Conservation (phyloP, 2,797 vertebrate species). For the Hyperoplus lanceolatus region DNA sequence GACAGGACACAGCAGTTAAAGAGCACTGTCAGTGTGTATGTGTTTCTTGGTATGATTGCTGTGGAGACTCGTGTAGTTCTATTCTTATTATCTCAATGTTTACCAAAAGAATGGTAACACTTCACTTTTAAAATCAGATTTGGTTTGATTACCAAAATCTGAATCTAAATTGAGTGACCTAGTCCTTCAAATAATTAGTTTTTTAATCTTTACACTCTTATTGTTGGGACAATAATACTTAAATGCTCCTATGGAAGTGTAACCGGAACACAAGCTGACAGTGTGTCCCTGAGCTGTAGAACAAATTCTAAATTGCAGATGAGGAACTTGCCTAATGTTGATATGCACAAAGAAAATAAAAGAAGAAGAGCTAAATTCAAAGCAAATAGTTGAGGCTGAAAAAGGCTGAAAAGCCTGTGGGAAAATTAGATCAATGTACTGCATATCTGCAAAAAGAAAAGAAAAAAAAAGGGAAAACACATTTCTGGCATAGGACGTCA, state of each 20-base stretch:
- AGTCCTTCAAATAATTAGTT: neutral
- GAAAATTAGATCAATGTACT: neutral
- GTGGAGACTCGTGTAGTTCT: too few relatives aligned
- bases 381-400: constrained; percentile 8
- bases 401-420: neutral
- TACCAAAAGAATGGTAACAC: neutral
- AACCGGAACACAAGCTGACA: neutral
- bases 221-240: constrained; percentile 5
- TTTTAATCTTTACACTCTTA: neutral
- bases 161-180: neutral
- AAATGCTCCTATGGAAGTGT: neutral
- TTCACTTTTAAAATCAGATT: constrained; percentile 1
- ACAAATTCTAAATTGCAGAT: neutral
- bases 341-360: neutral
- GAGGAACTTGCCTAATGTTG: constrained; percentile 3
- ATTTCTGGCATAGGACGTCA: neutral
- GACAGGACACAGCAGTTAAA: neutral
- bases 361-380: neutral
- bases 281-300: neutral
- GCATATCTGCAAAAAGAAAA: neutral
- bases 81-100: neutral
- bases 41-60: neutral
- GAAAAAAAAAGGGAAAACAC: neutral
- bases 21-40: neutral
- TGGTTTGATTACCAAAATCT: neutral